Base-by-base conservation (phyloP, 2,797 vertebrate genomes). In the Philypnodon macrostomus region DNA sequence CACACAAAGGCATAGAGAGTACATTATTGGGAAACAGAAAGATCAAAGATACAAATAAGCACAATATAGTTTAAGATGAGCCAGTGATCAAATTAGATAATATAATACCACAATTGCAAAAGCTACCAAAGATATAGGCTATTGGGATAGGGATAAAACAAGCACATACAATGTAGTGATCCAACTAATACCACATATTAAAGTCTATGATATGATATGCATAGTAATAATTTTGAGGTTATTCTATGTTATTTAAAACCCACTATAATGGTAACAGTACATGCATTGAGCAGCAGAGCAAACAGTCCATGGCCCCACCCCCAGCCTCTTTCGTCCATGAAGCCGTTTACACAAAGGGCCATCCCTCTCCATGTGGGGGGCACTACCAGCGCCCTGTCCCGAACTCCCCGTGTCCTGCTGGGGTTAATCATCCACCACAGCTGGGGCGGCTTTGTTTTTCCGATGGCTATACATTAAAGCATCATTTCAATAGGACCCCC, bases 361-460 rank as follows among this genome's bases (percentile, higher is more conserved):
- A 73, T 64, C 76, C 70, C 57, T 84, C 80, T 50, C 83, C n/a
- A n/a, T 75, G 80, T 77, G 80, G 87, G 87, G 85, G 85, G 79
- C 80, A 85, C 84, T 85, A 85, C 82, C 75, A 80, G 73, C 77
- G 73, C 71, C 57, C 79, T 27, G 21, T 70, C 84, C 75, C 75
- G 48, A 67, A 72, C 84, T 64, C 79, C 85, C 73, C 80, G 58
- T 83, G 85, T 87, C 86, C 87, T 86, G 79, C 77, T 80, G 77
- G 53, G 77, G 87, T 92, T 91, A 92, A 92, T 91, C 58, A 89
- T 88, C 85, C 89, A 85, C 89, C 79, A 77, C 77, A 70, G 73
- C 70, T 82, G 73, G 75, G 75, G 14, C 1, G 29, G 69, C 78
- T 79, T 87, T 84, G 76, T 88, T 85, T 76, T 79, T 76, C 75